A percentile compares a stretch with the other conserved stretches of the same genome.
phyloP scores from a whole-genome alignment of 2,113 vertebrate genomes.

The Tychaedon coryphoeus region DNA sequence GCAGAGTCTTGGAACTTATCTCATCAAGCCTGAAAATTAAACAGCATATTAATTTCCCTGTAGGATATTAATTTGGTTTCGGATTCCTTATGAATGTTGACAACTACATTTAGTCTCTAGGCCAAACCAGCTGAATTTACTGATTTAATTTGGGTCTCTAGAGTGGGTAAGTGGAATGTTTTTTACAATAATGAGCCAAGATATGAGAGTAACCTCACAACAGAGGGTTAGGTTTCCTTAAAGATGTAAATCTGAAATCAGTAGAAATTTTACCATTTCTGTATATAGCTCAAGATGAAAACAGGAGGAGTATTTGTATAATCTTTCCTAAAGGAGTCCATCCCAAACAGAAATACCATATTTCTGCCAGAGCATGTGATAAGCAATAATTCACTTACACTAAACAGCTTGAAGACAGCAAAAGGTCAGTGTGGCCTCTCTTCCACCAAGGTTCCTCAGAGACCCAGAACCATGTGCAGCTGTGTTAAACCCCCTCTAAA shows the following conservation, averaged over 20 bases:
- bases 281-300: neutral
- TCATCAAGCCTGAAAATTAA: slow-evolving; percentile 7
- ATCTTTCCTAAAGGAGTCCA: neutral
- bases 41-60: slow-evolving; percentile 15
- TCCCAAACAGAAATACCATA: neutral
- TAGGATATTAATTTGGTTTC: slow-evolving; percentile 9
- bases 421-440: neutral
- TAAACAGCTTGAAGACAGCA: neutral
- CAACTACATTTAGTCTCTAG: neutral
- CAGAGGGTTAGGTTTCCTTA: neutral
- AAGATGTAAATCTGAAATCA: neutral
- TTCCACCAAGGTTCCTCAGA: neutral
- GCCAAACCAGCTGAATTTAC: slow-evolving; percentile 13
- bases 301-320: neutral
- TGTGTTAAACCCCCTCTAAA: neutral
- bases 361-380: neutral
- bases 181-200: neutral
- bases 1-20: neutral
- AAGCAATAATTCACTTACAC: neutral
- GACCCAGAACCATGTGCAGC: neutral
- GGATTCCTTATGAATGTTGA: slow-evolving; percentile 31
- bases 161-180: neutral
- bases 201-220: neutral
- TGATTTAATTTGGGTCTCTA: slow-evolving; percentile 52
- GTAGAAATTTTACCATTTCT: neutral